phyloP scores from a whole-genome alignment of 2,113 vertebrate genomes.

The Hippocampus mohnikei region DNA sequence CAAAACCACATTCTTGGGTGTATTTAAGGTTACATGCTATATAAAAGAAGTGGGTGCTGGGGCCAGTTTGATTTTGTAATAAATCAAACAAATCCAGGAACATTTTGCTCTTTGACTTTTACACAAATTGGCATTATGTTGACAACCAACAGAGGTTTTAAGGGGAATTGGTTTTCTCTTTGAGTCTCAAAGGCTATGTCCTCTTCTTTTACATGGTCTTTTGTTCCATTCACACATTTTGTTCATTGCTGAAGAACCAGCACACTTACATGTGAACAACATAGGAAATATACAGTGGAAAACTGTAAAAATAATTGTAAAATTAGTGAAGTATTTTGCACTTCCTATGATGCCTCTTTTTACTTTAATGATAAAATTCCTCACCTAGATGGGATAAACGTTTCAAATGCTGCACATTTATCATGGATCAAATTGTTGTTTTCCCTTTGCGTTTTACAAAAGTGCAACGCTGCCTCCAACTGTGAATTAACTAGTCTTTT shows the following conservation, averaged over 20 bases:
- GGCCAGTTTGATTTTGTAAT: background rate
- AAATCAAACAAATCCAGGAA: background rate
- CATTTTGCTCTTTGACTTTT: background rate
- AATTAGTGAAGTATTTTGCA: background rate
- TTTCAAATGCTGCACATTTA: background rate
- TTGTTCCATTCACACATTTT: background rate
- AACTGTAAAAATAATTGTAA: background rate
- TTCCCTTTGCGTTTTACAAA: background rate
- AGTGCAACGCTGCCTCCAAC: conserved; percentile 29
- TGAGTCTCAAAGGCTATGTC: background rate
- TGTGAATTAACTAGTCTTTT: conserved; percentile 29
- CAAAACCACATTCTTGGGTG: background rate
- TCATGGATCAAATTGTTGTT: background rate
- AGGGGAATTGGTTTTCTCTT: background rate
- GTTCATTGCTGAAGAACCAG: background rate
- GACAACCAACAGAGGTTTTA: background rate
- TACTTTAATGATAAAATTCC: background rate
- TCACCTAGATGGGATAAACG: background rate
- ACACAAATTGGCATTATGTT: background rate
- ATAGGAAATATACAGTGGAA: background rate
- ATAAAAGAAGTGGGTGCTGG: background rate
- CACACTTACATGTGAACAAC: background rate
- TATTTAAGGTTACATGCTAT: background rate
- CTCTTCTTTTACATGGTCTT: background rate
- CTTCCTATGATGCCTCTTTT: background rate